These are phyloP conservation scores for Dysidea cf. avara DNA, from an alignment of 37 sponge, comb jelly and placozoan genomes.

Conservation along the genomic window DNA sequence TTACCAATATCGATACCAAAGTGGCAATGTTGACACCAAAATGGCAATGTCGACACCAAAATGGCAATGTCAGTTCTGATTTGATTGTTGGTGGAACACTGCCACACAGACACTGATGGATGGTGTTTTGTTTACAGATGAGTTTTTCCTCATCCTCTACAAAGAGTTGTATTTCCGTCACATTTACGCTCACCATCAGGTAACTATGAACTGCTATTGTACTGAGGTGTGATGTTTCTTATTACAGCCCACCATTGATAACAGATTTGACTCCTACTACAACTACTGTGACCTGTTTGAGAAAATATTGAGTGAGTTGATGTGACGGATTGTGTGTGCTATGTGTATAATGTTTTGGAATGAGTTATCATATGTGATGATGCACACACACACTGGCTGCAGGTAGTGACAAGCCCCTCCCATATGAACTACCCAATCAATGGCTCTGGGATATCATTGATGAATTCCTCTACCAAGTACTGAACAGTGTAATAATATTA, in stretches of 20 bases:
- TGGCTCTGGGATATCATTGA: constrained; percentile 99
- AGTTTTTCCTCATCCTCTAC: constrained; percentile 78
- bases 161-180: constrained; percentile 90
- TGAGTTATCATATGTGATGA: no score
- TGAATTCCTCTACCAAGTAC: constrained; percentile 93
- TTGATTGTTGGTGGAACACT: no score
- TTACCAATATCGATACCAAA: no score
- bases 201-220: constrained; percentile 6
- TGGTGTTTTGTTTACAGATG: constrained; percentile 22
- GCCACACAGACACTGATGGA: no score
- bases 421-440: constrained; percentile 88
- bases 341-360: neutral
- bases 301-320: constrained; percentile 69
- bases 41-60: no score
- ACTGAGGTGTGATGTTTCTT: neutral
- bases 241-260: constrained; percentile 74
- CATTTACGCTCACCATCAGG: constrained; percentile 93
- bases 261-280: constrained; percentile 89
- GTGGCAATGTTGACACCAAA: no score
- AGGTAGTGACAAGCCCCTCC: constrained; percentile 77
- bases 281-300: constrained; percentile 92
- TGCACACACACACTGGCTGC: neutral
- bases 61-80: no score
- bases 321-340: neutral
- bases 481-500: neutral